Base-by-base conservation (phyloP, 1,140 invertebrate species). In the Geopemphigus sp. region DNA sequence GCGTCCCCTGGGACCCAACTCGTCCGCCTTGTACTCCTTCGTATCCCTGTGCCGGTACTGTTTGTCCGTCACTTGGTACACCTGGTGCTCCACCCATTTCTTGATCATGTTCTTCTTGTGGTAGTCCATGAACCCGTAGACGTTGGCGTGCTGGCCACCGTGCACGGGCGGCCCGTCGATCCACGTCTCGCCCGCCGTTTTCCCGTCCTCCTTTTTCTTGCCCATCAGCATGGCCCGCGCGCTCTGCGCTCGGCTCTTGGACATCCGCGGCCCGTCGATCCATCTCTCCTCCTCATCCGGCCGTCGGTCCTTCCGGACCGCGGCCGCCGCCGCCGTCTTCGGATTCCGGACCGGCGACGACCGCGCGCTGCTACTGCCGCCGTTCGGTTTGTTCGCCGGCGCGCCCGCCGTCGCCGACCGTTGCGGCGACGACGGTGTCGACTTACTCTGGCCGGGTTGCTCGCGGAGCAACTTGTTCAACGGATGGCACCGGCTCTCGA, bases 221-320 rank as follows among this genome's bases (percentile, higher is more conserved):
- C 56, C 63, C 80, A 82, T 73, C 63, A 82, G 78, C 26, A 82
- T 87, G 89, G 19, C 91, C 87, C 87, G 94, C 0, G 81, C 74
- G 2, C 80, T 68, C 19, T 68, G 76, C 0, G 72, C 68, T 8
- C 91, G 92, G 12, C 91, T 92, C 83, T 93, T 93, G 0, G 92
- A 92, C 82, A 95, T 93, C 83, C 93, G 89, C 0, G 96, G 96
- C 1, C 96, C 96, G 87, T 98, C 96, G 74, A 98, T 94, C 96
- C 96, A 98, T 84, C 96, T 93, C 84, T 98, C 95, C 83, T 96
- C 32, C 32, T 39, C n/a, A n/a, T n/a, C 32, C 94, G 0, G 78
- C 82, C 89, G 78, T 81, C 89, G 90, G 82, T 50, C 45, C 74
- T 1, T 54, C 4, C 57, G 57, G 1, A 6, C 29, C 88, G 83